Evolutionary conservation across 1,140 invertebrate genomes (phyloP), one percentile per base, ranked within the genome.

Genomic region (Sitodiplosis mosellana): DNA sequence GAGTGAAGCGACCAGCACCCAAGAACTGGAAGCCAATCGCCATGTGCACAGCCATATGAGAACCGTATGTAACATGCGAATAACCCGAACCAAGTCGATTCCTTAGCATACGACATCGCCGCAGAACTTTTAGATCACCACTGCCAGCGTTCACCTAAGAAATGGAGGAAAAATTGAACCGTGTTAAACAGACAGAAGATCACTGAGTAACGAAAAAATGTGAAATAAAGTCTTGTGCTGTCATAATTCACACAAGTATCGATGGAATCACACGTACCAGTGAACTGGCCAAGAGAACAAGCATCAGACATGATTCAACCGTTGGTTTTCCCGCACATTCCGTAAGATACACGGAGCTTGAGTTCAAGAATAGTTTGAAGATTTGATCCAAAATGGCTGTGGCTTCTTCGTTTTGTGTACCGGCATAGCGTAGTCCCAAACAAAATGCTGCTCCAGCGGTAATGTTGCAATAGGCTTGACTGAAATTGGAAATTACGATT

Each of bases 401-500:
- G 2, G 92, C 92, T 47, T 79, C 73, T 48, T 76, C 68, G 64
- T 91, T 81, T 40, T 84, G 86, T 6, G 90, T 86, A 40, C 94
- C 94, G 14, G 93, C 92, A 70, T 86, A 97, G 56, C 87, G 84
- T 8, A 98, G 68, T 2, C 89, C 92, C 50, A 98, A 65, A n/a
- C 87, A 85, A 69, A 98, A 84, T 59, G 89, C 91, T 10, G 87
- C 88, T 33, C 93, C 94, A 27, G 89, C 85, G 44, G 95, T 73
- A 49, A 96, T 92, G 62, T 95, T 94, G 63, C 89, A 94, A 66
- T 93, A 96, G 0, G 90, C 89, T 73, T 98, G 92, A 56, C 85
- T 86, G 61, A 38, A 73, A 72, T n/a, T 18, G 2, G 3, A 45
- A n/a, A 15, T 22, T 11, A 53, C 53, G 50, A 54, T 45, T 54